Evolutionary conservation across 2,113 vertebrate species (phyloP).

Genomic region (Polyodon spathula): DNA sequence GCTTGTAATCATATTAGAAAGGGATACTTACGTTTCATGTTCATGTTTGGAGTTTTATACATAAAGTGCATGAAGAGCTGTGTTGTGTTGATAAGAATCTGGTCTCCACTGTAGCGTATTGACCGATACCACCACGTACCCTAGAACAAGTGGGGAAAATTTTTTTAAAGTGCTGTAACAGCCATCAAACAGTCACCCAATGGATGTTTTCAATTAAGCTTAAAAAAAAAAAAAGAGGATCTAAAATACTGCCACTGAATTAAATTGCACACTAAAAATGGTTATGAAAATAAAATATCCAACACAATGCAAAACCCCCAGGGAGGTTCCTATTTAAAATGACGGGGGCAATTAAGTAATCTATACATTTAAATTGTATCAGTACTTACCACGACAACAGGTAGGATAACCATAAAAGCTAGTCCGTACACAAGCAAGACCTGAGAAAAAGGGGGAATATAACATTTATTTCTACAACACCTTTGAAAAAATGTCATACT

Average conservation of each 20-base stretch:
- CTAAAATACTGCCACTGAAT: too few relatives aligned
- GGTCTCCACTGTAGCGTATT: conserved; percentile 93
- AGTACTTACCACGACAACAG: conserved; percentile 87
- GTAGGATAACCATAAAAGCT: conserved; percentile 98
- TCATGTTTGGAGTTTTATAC: conserved; percentile 97
- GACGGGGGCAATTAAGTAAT: too few relatives aligned
- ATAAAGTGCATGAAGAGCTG: conserved; percentile 98
- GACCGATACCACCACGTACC: conserved; percentile 99
- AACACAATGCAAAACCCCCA: too few relatives aligned
- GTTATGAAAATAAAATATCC: too few relatives aligned
- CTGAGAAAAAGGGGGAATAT: conserved; percentile 41
- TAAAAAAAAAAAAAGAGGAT: too few relatives aligned
- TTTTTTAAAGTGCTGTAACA: background rate
- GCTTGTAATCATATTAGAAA: too few relatives aligned
- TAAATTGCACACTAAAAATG: too few relatives aligned
- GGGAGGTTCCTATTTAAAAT: too few relatives aligned
- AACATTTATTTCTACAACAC: background rate
- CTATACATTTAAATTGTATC: too few relatives aligned
- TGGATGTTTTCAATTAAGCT: too few relatives aligned
- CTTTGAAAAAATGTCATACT: too few relatives aligned
- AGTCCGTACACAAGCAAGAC: conserved; percentile 91
- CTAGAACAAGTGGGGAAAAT: conserved; percentile 40
- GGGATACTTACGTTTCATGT: conserved; percentile 89
- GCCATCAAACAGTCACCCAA: too few relatives aligned
- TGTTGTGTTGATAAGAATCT: conserved; percentile 95